Conservation (phyloP, 2,888 invertebrate genomes). For the Lepidocyrtinus sp. region DNA sequence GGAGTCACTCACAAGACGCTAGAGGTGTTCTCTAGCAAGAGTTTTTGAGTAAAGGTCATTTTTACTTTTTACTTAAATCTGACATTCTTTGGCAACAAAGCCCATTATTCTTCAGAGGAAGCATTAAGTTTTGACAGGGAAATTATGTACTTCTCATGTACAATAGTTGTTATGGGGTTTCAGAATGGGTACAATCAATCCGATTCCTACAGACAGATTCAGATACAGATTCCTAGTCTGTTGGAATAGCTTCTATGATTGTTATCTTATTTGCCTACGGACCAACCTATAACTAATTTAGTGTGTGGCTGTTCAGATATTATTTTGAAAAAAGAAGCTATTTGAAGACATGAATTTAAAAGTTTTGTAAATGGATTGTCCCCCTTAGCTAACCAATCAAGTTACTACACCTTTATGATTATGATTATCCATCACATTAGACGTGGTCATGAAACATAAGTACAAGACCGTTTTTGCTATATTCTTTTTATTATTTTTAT, state of each 20-base stretch:
- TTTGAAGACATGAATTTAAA: too few relatives aligned
- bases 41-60: not conserved
- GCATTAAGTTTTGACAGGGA: constrained; percentile 22
- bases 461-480: not conserved
- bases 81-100: not conserved
- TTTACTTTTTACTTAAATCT: not conserved
- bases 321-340: constrained; percentile 12
- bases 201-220: not conserved
- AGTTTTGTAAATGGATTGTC: constrained; percentile 59
- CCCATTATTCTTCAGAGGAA: constrained; percentile 26
- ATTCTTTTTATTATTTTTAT: constrained; percentile 5
- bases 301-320: not conserved
- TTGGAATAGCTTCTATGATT: not conserved
- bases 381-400: constrained; percentile 58
- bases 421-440: too few relatives aligned
- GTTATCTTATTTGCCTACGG: not conserved
- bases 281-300: not conserved
- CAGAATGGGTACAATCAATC: too few relatives aligned
- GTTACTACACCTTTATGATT: constrained; percentile 31
- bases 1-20: constrained; percentile 14
- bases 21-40: not conserved
- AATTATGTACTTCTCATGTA: too few relatives aligned
- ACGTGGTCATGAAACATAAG: not conserved
- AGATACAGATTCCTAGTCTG: not conserved
- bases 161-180: too few relatives aligned